Percentiles rank a stretch among this genome's conserved stretches.
These are phyloP conservation scores for Antrozous pallidus DNA, from an alignment of 2,797 vertebrate genomes.

Conservation along the genomic window DNA sequence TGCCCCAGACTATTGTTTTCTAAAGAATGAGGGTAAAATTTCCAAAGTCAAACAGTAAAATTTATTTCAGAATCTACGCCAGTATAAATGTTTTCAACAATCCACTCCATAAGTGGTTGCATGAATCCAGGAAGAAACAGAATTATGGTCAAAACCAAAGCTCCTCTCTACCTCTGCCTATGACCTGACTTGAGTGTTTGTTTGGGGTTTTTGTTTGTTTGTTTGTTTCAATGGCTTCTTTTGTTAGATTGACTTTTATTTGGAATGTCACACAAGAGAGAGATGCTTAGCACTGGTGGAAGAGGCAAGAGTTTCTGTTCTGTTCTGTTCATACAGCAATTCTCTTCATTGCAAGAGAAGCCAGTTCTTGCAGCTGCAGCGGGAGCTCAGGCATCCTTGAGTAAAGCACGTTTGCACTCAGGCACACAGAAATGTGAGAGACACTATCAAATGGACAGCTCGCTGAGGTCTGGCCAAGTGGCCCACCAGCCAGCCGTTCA, in stretches of 20 bases:
- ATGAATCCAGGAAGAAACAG: neutral
- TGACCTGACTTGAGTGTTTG: neutral
- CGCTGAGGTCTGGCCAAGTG: slow-evolving; percentile 74
- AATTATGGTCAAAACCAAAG: neutral
- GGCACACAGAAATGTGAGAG: slow-evolving; percentile 81
- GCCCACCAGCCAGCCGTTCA: slow-evolving; percentile 77
- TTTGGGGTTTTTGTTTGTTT: too few species aligned
- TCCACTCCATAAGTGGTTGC: neutral
- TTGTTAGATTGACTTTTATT: neutral
- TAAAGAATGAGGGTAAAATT: slow-evolving; percentile 3
- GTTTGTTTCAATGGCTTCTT: slow-evolving; percentile 1
- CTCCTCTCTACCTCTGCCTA: neutral
- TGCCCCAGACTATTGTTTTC: slow-evolving; percentile 50
- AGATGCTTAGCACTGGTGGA: slow-evolving; percentile 21
- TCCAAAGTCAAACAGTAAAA: slow-evolving; percentile 56
- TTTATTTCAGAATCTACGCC: slow-evolving; percentile 27
- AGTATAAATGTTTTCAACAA: neutral
- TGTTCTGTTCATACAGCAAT: neutral
- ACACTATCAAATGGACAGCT: slow-evolving; percentile 81
- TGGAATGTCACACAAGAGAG: neutral
- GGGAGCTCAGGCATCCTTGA: slow-evolving; percentile 63
- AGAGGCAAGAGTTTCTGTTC: slow-evolving; percentile 38
- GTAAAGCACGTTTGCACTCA: slow-evolving; percentile 74
- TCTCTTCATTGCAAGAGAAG: slow-evolving; percentile 52
- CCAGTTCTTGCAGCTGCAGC: slow-evolving; percentile 74